These are phyloP conservation scores for Nomada fucata DNA, from an alignment of 2,888 invertebrate genomes.

Conservation along the genomic window DNA sequence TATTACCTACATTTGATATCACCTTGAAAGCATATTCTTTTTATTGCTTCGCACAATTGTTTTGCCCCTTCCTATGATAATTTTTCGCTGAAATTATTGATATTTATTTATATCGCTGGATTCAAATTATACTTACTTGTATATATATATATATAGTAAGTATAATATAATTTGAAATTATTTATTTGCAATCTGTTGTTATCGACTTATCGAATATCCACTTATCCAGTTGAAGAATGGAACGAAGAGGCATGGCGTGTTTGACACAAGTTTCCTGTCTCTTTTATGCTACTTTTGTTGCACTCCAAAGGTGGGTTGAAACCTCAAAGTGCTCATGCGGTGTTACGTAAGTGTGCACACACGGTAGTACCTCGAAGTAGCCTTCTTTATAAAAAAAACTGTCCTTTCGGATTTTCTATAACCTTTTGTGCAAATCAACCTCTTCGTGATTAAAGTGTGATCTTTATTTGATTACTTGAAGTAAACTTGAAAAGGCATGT, in stretches of 20 bases:
- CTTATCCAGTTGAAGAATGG: not conserved
- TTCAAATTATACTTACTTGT: too few relatives aligned
- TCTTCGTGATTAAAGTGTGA: too few relatives aligned
- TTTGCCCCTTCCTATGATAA: too few relatives aligned
- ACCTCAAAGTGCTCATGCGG: not conserved
- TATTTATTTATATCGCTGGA: too few relatives aligned
- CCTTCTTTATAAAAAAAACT: not conserved
- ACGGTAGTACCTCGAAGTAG: not conserved
- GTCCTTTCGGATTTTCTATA: not conserved
- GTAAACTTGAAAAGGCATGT: not conserved
- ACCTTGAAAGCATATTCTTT: too few relatives aligned
- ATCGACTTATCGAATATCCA: too few relatives aligned
- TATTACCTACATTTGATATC: not conserved
- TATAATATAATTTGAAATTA: too few relatives aligned
- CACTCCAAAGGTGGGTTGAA: not conserved
- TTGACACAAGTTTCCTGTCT: not conserved
- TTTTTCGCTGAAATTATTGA: too few relatives aligned
- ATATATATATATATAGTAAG: too few relatives aligned
- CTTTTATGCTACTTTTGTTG: not conserved
- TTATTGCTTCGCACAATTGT: too few relatives aligned
- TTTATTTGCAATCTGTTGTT: too few relatives aligned
- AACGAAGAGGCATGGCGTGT: not conserved
- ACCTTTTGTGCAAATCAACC: not conserved
- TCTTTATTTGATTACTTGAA: not conserved
- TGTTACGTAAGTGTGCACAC: conserved; percentile 2